phyloP scores from a whole-genome alignment of 2,888 invertebrate species.

The Leptarthrus brevirostris region DNA sequence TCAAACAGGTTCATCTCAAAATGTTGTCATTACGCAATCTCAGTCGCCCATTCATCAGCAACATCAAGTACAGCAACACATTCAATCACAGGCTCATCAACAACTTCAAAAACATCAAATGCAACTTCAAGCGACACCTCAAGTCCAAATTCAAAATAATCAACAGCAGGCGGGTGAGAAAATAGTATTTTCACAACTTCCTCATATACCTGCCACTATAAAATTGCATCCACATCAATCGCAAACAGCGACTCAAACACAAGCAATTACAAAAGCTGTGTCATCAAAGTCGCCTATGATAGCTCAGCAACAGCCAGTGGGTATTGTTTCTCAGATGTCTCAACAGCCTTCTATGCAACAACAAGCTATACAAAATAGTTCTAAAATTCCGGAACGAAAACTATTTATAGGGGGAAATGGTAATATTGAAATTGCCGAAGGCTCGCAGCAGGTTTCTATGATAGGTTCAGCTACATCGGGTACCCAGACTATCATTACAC shows the following conservation, averaged over 20 bases:
- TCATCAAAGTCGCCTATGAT: conserved; percentile 30
- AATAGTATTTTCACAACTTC: conserved; percentile 59
- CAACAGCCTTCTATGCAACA: conserved; percentile 47
- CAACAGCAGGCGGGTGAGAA: conserved; percentile 49
- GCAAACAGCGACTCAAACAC: conserved; percentile 71
- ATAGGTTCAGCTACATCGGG: conserved; percentile 55
- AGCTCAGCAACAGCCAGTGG: conserved; percentile 35
- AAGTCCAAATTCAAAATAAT: conserved; percentile 31
- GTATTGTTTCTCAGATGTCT: conserved; percentile 15
- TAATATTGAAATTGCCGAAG: conserved; percentile 54
- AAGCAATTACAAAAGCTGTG: conserved; percentile 56
- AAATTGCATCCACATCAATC: conserved; percentile 71
- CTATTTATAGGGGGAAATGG: conserved; percentile 54
- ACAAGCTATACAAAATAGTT: conserved; percentile 52
- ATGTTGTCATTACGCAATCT: conserved; percentile 52
- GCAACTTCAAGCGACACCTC: conserved; percentile 39
- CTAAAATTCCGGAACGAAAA: conserved; percentile 50
- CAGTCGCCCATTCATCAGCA: conserved; percentile 56
- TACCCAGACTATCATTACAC: conserved; percentile 48
- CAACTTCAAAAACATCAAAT: conserved; percentile 51
- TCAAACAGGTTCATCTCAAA: conserved; percentile 32
- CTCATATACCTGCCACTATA: conserved; percentile 66
- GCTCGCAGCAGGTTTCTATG: not conserved
- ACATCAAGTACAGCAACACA: conserved; percentile 45
- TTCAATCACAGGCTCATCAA: conserved; percentile 12